Conservation (phyloP, 2,113 vertebrate species). For the Ivindomyrus marchei region DNA sequence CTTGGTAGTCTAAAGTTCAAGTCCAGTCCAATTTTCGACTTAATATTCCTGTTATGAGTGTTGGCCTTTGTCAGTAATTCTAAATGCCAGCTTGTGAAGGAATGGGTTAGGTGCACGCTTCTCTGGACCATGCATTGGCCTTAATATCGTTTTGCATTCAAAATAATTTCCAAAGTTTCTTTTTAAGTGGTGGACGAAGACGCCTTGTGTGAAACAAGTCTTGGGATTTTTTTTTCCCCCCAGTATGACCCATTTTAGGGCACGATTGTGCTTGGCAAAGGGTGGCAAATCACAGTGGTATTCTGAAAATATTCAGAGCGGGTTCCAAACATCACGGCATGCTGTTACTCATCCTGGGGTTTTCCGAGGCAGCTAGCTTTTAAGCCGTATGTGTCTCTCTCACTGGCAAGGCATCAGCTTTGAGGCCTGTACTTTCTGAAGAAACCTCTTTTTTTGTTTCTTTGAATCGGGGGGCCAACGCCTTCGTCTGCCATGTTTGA, state of each 20-base stretch:
- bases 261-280: not conserved
- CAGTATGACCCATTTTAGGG: not conserved
- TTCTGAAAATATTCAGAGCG: not conserved
- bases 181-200: not conserved
- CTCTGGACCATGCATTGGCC: not conserved
- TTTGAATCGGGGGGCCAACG: not conserved
- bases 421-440: not conserved
- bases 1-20: conserved; percentile 8
- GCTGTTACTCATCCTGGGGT: not conserved
- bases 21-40: not conserved
- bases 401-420: not conserved
- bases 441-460: not conserved
- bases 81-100: conserved; percentile 1
- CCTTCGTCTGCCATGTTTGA: not conserved
- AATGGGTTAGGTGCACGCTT: not conserved
- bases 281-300: not conserved
- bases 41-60: not conserved
- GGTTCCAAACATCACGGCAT: not conserved
- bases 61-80: conserved; percentile 7
- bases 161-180: not conserved
- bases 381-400: not conserved
- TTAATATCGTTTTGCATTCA: not conserved
- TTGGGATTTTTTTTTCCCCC: not conserved
- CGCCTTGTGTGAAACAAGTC: not conserved
- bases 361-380: not conserved